phyloP scores from a whole-genome alignment of 2,113 vertebrate species.

The Marmota flaviventris region DNA sequence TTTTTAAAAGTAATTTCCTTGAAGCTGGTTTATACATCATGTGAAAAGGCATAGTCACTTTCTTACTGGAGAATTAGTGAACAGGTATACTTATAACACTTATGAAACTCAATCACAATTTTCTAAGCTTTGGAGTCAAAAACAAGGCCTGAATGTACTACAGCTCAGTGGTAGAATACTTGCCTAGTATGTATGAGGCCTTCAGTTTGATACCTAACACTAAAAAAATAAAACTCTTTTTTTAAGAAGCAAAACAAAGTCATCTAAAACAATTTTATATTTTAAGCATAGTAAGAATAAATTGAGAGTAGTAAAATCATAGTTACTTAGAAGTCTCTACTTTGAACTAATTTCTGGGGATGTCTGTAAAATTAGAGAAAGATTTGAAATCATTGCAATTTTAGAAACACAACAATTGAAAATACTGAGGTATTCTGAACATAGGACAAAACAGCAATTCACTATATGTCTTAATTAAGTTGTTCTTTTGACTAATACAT shows the following conservation, averaged over 20 bases:
- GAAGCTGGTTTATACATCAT: conserved; percentile 26
- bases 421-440: neutral
- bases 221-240: neutral
- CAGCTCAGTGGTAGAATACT: too few relatives aligned
- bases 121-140: conserved; percentile 39
- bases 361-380: conserved; percentile 35
- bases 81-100: conserved; percentile 1
- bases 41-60: neutral
- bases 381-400: conserved; percentile 26
- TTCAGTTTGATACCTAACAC: too few relatives aligned
- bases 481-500: conserved; percentile 49
- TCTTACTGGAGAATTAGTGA: neutral
- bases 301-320: conserved; percentile 10
- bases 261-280: conserved; percentile 22
- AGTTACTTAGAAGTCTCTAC: neutral
- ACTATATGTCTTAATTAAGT: conserved; percentile 39
- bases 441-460: neutral
- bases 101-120: conserved; percentile 17
- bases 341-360: conserved; percentile 50
- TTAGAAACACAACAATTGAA: neutral
- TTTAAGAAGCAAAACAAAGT: conserved; percentile 39
- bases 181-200: neutral
- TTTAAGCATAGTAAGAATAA: conserved; percentile 57
- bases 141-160: neutral
- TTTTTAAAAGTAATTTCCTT: conserved; percentile 62